Base-by-base conservation (phyloP, 1,140 invertebrate species). In the Drosophila ogumai region DNA sequence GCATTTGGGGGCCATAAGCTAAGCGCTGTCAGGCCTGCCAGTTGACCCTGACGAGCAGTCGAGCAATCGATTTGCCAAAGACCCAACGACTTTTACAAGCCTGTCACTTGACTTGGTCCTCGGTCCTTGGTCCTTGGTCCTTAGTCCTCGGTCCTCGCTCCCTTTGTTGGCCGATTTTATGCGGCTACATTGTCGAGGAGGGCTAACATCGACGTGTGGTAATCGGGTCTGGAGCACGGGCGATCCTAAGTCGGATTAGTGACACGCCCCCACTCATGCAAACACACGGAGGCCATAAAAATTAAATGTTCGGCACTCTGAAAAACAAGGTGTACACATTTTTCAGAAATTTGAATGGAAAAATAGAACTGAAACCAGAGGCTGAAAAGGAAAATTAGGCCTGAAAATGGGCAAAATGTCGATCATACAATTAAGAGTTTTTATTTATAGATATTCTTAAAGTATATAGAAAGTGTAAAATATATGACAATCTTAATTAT, bases 31-130 rank as follows among this genome's bases (percentile, higher is more conserved):
- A 73, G 67, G 69, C 69, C 79, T 60, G 82, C 65, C 84, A 71
- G 58, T 82, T 88, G 82, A 87, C 82, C 82, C 82, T 88, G 82
- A 79, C 75, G 55, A 72, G 79, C 75, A 82, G 87, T 82, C 63
- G 82, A 79, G 79, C 82, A 82, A 86, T 86, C 84, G 82, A 88
- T 82, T 86, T 68, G 75, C 65, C 43, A 69, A 55, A 34, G 57
- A 65, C 80, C 82, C 66, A 79, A 82, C 66, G 69, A 75, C 79
- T 65, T 57, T 59, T 68, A 50, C 75, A 87, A 87, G 61, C 78
- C 67, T 76, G 71, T 79, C 80, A 86, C 79, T 86, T 88, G 75
- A 88, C 75, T 79, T 59, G 79, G 59, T 55, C 34, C 41, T 25
- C 38, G 15, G 17, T 25, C 19, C 47, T 19, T 7, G 32, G 17